Base-by-base conservation (phyloP, 2,113 vertebrate species). In the Pelecanus crispus region DNA sequence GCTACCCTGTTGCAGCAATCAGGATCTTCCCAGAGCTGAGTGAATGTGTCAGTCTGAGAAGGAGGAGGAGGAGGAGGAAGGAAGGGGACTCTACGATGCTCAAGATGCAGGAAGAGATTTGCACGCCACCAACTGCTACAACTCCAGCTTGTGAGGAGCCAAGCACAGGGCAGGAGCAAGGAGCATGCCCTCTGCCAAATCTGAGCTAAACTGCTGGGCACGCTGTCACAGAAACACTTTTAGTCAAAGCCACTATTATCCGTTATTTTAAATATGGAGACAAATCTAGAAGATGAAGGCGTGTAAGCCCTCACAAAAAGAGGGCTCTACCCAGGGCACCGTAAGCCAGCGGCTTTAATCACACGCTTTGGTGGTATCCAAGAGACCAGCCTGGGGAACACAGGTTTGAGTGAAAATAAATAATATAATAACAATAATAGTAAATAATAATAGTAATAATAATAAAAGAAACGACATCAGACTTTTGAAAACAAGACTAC, bases 1-100 rank as follows among this genome's bases (percentile, higher is more conserved):
- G 74, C 71, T 49, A 67, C 81, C 9, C 75, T n/a, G 45, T 3
- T 24, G 45, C 52, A 25, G 83, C n/a, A 61, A 17, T 11, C 0
- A 15, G 91, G 83, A 92, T 81, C 86, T 72, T 95, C 94, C 91
- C 22, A 10, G 92, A 63, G 78, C 80, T 79, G 81, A 79, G 68
- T 6, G 55, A 72, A 67, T 5, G 92, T 94, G 89, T 34, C 78
- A 94, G 92, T 47, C 95, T 92, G 40, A 71, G 75, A 29, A 79
- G 56, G 31, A 91, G 81, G 49, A 62, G 78, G 49, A 88, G 77
- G 68, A 65, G 52, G 77, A 90, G 61, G 66, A 53, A 81, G 83
- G 62, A 75, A 58, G 59, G 79, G 63, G 45, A 31, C 13, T 65
- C 88, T 6, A 19, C 1, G 20, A 84, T 63, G 83, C 77, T 88